A percentile compares a stretch with the other conserved stretches of the same genome.
Evolutionary conservation across 2,888 invertebrate genomes (phyloP).

Genomic region (Pyralis farinalis): DNA sequence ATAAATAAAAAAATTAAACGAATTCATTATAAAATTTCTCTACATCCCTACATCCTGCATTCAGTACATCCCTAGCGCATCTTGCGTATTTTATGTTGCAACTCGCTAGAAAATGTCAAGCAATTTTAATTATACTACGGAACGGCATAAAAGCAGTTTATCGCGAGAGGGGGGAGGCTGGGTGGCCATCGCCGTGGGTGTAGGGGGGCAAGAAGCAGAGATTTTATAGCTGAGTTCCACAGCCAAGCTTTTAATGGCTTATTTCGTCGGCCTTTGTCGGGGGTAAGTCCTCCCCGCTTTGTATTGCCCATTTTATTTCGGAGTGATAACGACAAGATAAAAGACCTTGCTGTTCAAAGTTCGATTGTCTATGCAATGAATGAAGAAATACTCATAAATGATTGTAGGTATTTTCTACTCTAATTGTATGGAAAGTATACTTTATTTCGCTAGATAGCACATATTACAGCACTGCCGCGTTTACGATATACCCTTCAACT

Average conservation of each 20-base stretch:
- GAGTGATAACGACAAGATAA: conserved; percentile 54
- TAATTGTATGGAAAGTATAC: no score
- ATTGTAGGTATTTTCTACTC: no score
- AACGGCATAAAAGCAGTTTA: conserved; percentile 77
- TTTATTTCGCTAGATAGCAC: no score
- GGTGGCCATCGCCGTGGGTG: conserved; percentile 27
- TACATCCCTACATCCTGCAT: no score
- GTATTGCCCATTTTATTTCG: conserved; percentile 71
- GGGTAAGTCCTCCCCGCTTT: conserved; percentile 54
- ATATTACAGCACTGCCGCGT: no score
- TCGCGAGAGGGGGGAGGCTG: conserved; percentile 38
- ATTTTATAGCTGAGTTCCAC: conserved; percentile 76
- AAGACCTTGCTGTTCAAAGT: conserved; percentile 13
- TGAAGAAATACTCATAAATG: no score
- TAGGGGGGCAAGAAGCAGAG: conserved; percentile 75
- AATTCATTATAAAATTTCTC: no score
- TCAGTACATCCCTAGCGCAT: conserved; percentile 16
- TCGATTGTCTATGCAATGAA: conserved; percentile 5
- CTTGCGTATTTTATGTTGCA: conserved; percentile 51
- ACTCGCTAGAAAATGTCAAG: conserved; percentile 58
- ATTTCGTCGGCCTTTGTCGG: conserved; percentile 73
- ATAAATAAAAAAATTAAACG: no score
- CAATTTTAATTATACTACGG: conserved; percentile 75
- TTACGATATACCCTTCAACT: no score
- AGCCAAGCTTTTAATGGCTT: conserved; percentile 79